Conservation (phyloP, 2,888 invertebrate species). For the Pterostichus madidus region DNA sequence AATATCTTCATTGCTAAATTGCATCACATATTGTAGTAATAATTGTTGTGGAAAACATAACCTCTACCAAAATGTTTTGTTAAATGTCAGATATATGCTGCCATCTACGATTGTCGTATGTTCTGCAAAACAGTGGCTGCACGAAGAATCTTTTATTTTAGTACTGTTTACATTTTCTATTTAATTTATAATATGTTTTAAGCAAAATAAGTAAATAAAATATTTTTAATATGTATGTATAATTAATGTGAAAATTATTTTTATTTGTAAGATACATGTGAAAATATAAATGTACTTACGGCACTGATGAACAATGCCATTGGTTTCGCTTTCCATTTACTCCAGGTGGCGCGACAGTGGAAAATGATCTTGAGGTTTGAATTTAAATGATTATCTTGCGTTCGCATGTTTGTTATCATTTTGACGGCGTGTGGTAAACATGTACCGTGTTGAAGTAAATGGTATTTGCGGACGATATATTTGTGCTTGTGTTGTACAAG, state of each 20-base stretch:
- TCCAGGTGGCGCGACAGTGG: constrained; percentile 31
- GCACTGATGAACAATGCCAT: not conserved
- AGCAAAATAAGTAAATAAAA: no score
- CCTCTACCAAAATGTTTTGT: not conserved
- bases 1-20: constrained; percentile 21
- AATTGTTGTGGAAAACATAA: constrained; percentile 12
- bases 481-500: not conserved
- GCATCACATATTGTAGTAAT: constrained; percentile 20
- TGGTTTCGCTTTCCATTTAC: constrained; percentile 9
- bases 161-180: no score
- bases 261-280: constrained; percentile 10
- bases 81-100: not conserved
- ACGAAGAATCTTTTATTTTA: no score
- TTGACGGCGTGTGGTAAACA: constrained; percentile 30
- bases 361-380: constrained; percentile 11
- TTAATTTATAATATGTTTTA: not conserved
- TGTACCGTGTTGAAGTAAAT: constrained; percentile 4
- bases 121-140: not conserved
- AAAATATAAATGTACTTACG: not conserved
- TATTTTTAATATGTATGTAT: no score
- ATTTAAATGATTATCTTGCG: constrained; percentile 46
- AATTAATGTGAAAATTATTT: not conserved
- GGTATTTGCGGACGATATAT: not conserved
- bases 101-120: not conserved
- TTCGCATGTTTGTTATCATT: constrained; percentile 39